A percentile compares a stretch with the other conserved stretches of the same genome.
These are phyloP conservation scores for Protobothrops mucrosquamatus DNA, from an alignment of 2,113 vertebrate genomes.

Conservation along the genomic window DNA sequence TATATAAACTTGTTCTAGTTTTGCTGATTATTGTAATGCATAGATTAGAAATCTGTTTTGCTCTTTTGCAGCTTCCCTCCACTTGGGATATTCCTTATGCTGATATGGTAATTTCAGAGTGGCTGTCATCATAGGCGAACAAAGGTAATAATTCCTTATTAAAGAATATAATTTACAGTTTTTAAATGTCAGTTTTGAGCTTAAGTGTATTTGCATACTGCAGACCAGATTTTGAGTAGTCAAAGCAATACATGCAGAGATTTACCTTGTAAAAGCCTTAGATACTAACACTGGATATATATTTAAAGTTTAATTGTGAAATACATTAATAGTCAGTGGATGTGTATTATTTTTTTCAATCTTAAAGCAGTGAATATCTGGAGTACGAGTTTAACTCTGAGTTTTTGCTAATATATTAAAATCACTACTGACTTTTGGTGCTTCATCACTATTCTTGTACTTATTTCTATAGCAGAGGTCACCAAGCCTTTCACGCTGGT, in stretches of 20 bases:
- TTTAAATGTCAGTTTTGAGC: neutral
- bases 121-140: constrained; percentile 44
- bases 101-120: constrained; percentile 49
- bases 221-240: neutral
- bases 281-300: neutral
- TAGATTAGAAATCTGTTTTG: constrained; percentile 34
- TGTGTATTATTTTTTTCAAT: neutral
- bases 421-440: rapidly evolving
- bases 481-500: too few relatives aligned
- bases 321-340: neutral
- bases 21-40: constrained; percentile 22
- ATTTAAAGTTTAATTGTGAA: neutral
- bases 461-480: too few relatives aligned
- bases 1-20: constrained; percentile 39
- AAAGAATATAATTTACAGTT: rapidly evolving
- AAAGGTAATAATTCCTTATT: constrained; percentile 62
- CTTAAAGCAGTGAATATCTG: neutral
- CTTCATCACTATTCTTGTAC: rapidly evolving
- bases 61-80: constrained; percentile 50
- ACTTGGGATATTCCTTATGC: neutral
- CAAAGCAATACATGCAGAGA: neutral
- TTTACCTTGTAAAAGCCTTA: neutral
- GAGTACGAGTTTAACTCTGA: neutral
- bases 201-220: neutral
- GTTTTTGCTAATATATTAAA: neutral